Percentiles rank a stretch among this genome's conserved stretches.
Evolutionary conservation across 2,888 invertebrate species (phyloP).

Genomic region (Lithophane ornitopus): DNA sequence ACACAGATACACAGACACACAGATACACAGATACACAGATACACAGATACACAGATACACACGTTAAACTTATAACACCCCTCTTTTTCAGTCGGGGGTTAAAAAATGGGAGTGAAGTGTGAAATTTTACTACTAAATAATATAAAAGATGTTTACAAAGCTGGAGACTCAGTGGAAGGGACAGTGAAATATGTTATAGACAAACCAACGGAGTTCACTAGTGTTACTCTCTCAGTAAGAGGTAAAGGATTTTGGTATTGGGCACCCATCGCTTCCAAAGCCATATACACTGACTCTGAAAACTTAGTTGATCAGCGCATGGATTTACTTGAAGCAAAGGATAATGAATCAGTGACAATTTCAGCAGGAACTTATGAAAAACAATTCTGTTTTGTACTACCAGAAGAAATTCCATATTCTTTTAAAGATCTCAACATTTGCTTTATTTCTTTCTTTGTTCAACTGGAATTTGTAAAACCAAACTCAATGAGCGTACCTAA

Average conservation of each 20-base stretch:
- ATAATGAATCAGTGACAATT: neutral
- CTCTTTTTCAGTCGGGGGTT: too few species aligned
- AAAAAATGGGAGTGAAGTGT: constrained; percentile 50
- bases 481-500: neutral
- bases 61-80: too few species aligned
- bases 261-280: neutral
- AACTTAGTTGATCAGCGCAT: neutral
- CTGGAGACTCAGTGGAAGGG: constrained; percentile 60
- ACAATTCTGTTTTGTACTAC: constrained; percentile 31
- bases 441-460: constrained; percentile 12
- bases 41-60: too few species aligned
- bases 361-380: constrained; percentile 6
- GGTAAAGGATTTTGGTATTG: constrained; percentile 54
- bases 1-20: too few species aligned
- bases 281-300: neutral
- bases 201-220: constrained; percentile 57
- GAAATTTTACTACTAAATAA: constrained; percentile 59
- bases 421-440: constrained; percentile 1
- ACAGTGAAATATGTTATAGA: constrained; percentile 60
- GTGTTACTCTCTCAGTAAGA: constrained; percentile 55
- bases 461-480: neutral
- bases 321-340: neutral
- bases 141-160: constrained; percentile 44
- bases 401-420: constrained; percentile 29
- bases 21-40: too few species aligned